These are phyloP conservation scores for Hyalella azteca DNA, from an alignment of 2,888 invertebrate genomes.

Conservation along the genomic window DNA sequence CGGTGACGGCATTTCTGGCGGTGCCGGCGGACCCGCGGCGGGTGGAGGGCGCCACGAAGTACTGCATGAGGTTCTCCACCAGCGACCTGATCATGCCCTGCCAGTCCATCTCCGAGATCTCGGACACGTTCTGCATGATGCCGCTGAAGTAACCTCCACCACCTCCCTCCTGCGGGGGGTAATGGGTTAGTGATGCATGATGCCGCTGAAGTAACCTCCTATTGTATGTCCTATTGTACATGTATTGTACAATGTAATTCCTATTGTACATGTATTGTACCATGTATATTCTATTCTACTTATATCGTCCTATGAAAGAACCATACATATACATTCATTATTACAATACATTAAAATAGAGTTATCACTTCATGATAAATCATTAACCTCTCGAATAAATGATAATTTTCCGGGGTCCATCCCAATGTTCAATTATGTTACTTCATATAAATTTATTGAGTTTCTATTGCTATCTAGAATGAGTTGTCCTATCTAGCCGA, in stretches of 20 bases:
- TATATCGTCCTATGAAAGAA: background rate
- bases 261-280: background rate
- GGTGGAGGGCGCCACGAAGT: slow-evolving; percentile 21
- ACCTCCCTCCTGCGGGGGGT: background rate
- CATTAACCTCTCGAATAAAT: too few relatives aligned
- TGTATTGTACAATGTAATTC: background rate
- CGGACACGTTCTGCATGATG: slow-evolving; percentile 7
- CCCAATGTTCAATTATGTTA: too few relatives aligned
- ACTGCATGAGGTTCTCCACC: slow-evolving; percentile 36
- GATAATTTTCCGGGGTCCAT: too few relatives aligned
- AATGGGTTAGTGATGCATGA: background rate
- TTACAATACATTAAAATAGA: background rate
- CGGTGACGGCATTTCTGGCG: slow-evolving; percentile 26
- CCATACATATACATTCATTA: background rate
- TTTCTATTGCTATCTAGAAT: too few relatives aligned
- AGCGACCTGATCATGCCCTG: slow-evolving; percentile 24
- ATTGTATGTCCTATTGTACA: background rate
- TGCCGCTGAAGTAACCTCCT: background rate
- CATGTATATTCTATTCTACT: background rate
- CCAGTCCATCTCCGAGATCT: slow-evolving; percentile 22
- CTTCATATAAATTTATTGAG: too few relatives aligned
- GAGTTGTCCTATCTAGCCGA: too few relatives aligned
- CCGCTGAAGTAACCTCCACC: slow-evolving; percentile 27
- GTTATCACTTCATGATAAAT: too few relatives aligned
- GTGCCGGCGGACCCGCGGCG: background rate